These are phyloP conservation scores for Hormaphis cornu DNA, from an alignment of 1,140 invertebrate species.

Conservation along the genomic window DNA sequence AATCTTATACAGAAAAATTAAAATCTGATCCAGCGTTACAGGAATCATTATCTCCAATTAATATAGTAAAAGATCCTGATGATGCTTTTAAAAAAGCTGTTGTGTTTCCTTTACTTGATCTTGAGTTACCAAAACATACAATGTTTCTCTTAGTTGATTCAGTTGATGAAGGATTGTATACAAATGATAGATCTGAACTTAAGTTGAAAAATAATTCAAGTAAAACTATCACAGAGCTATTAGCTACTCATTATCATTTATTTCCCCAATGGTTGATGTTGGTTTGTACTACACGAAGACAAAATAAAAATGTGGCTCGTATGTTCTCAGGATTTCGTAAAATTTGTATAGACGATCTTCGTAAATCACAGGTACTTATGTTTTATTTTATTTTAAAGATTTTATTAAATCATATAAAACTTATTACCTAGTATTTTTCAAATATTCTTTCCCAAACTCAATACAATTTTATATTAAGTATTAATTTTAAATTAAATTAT, in stretches of 20 bases:
- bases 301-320: slow-evolving; percentile 72
- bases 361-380: slow-evolving; percentile 65
- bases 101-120: slow-evolving; percentile 73
- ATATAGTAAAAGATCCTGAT: slow-evolving; percentile 72
- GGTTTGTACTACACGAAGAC: slow-evolving; percentile 79
- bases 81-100: slow-evolving; percentile 82
- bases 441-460: no score
- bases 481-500: background rate
- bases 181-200: slow-evolving; percentile 23
- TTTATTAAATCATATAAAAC: background rate
- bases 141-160: slow-evolving; percentile 83
- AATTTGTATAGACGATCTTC: slow-evolving; percentile 78
- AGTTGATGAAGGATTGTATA: slow-evolving; percentile 64
- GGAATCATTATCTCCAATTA: slow-evolving; percentile 57
- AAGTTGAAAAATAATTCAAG: slow-evolving; percentile 40
- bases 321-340: slow-evolving; percentile 93
- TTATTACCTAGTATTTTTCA: background rate
- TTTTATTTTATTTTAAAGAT: background rate
- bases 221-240: slow-evolving; percentile 70
- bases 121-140: slow-evolving; percentile 70
- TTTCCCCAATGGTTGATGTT: slow-evolving; percentile 87
- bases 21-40: slow-evolving; percentile 47
- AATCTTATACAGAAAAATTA: slow-evolving; percentile 72
- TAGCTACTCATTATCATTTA: slow-evolving; percentile 82
- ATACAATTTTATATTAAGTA: no score